A percentile compares a stretch with the other conserved stretches of the same genome.
Conservation (phyloP, 2,113 vertebrate species). For the Suricata suricatta region DNA sequence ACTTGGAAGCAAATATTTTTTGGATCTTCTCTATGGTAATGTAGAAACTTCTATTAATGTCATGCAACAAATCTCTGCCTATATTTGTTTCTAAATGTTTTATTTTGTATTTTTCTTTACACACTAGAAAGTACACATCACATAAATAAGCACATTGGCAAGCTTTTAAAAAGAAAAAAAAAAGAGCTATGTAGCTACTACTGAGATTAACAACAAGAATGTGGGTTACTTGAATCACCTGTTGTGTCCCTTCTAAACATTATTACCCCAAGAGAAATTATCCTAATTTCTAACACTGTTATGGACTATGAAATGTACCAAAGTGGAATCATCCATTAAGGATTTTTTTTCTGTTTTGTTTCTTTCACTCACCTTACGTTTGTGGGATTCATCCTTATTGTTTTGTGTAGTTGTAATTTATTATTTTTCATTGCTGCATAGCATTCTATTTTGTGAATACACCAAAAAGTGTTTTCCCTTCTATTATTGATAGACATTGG, state of each 20-base stretch:
- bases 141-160: neutral
- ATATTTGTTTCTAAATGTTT: neutral
- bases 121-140: neutral
- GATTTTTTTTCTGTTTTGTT: neutral
- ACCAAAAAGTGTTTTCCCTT: neutral
- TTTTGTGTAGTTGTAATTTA: neutral
- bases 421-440: neutral
- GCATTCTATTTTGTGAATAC: neutral
- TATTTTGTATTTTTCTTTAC: slow-evolving; percentile 2
- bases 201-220: neutral
- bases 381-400: neutral
- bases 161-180: neutral
- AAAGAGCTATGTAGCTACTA: neutral
- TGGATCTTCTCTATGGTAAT: neutral
- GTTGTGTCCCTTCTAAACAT: neutral
- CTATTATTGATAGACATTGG: neutral
- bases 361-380: neutral
- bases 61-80: neutral
- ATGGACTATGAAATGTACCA: neutral
- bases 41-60: neutral
- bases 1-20: neutral
- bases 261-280: neutral
- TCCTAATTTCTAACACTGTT: neutral
- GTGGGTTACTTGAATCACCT: neutral
- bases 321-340: neutral